phyloP scores from a whole-genome alignment of 2,888 invertebrate species.

The Zygogramma bicolorata region DNA sequence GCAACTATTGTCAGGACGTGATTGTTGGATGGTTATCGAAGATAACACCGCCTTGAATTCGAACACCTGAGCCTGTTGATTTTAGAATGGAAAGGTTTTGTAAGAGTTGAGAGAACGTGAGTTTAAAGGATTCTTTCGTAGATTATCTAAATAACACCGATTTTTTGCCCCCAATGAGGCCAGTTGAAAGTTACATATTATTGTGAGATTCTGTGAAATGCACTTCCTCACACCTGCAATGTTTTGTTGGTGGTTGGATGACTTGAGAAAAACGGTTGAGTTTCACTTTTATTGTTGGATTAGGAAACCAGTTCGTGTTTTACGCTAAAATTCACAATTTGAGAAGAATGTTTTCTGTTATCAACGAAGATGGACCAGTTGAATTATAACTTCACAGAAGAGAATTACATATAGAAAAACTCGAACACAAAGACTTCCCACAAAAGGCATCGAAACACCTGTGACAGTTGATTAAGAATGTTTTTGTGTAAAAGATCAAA shows the following conservation, averaged over 20 bases:
- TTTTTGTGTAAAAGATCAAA: too few relatives aligned
- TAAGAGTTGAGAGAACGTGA: slow-evolving; percentile 44
- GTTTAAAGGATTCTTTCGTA: slow-evolving; percentile 42
- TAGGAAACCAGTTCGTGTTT: not conserved
- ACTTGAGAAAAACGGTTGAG: not conserved
- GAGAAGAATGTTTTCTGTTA: not conserved
- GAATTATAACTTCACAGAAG: too few relatives aligned
- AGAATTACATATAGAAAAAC: too few relatives aligned
- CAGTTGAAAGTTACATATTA: slow-evolving; percentile 19
- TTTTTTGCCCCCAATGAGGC: slow-evolving; percentile 39
- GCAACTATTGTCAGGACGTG: slow-evolving; percentile 47
- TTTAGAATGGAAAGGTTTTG: slow-evolving; percentile 43
- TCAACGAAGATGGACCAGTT: not conserved
- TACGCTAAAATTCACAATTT: not conserved
- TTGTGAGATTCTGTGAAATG: slow-evolving; percentile 21
- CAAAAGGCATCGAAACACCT: too few relatives aligned
- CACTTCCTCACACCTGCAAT: slow-evolving; percentile 22
- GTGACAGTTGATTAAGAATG: too few relatives aligned
- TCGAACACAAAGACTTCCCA: too few relatives aligned
- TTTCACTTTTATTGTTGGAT: not conserved
- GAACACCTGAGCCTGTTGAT: slow-evolving; percentile 47
- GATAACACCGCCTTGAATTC: slow-evolving; percentile 44
- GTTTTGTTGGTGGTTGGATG: not conserved
- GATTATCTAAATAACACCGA: slow-evolving; percentile 40
- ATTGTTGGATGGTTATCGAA: slow-evolving; percentile 46